These are phyloP conservation scores for Phallusia fumigata DNA, from an alignment of 23 tunicate species.

Conservation along the genomic window DNA sequence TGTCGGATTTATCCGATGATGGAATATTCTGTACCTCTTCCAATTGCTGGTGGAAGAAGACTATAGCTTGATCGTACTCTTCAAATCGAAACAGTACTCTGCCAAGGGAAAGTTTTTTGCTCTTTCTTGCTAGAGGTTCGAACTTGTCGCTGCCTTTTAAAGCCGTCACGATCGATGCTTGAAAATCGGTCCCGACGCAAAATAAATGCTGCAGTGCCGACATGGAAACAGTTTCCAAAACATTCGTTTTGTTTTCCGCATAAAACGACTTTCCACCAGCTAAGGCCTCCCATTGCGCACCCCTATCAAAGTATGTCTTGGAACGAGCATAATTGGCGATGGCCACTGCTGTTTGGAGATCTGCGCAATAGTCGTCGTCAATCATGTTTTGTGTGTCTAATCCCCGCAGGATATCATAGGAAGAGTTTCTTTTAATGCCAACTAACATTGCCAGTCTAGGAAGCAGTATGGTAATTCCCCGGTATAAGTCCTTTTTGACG, in stretches of 20 bases:
- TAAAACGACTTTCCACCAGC: neutral
- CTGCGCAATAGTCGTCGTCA: neutral
- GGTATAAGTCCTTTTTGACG: neutral
- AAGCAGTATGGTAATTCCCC: conserved; percentile 1
- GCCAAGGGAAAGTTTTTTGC: neutral
- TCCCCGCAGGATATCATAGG: neutral
- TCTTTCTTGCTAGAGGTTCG: neutral
- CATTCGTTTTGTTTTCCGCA: neutral
- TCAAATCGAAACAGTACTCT: no score
- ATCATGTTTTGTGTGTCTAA: neutral
- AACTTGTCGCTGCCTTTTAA: neutral
- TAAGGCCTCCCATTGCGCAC: neutral
- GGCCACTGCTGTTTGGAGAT: neutral
- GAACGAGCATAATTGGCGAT: neutral
- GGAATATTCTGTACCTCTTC: neutral
- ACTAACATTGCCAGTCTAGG: neutral
- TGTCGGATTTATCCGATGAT: neutral
- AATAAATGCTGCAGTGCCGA: neutral
- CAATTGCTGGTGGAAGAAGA: no score
- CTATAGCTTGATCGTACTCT: no score
- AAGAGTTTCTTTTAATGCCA: neutral
- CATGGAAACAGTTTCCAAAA: neutral
- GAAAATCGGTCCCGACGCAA: neutral
- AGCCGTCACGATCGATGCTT: neutral
- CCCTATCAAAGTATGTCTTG: neutral